Evolutionary conservation across 53 echinoderm and acorn worm species (phyloP), one percentile per base, ranked within the genome.

Genomic region (Hippasteria phrygiana): DNA sequence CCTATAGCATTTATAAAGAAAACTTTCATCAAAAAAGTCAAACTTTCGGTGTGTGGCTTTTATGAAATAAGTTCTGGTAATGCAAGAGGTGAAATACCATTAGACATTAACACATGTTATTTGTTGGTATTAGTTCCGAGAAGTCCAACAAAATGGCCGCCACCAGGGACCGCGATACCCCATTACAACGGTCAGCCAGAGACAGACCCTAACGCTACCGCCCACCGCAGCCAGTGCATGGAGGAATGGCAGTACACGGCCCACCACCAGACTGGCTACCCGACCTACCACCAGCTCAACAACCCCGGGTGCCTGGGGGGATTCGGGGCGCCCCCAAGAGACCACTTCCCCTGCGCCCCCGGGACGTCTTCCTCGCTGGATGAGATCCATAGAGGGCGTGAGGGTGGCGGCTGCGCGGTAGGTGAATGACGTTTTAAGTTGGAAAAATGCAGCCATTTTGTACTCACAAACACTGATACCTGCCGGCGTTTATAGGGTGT

Each of bases 121-220:
- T 59, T 59, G n/a, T 59, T 29, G 31, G 1, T 33, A 12, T 6
- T 35, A 85, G 85, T 85, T 69, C 71, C 85, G 12, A 50, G 85
- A 22, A 85, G 70, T 29, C 70, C 85, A 20, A 85, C 85, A 85
- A 85, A 85, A 85, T 85, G 85, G 85, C 85, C 70, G 53, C 70
- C 85, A 9, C 69, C 71, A 3, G 70, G 64, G 12, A 20, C 70
- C 26, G 50, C 71, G 24, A 50, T 71, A 9, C 11, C 71, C 24
- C 85, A 85, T 48, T 85, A 71, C 71, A 69, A 31, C 84, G 39
- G 35, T 11, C 70, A 31, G 4, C 22, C 85, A 26, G 71, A 85
- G 70, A 70, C 85, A 11, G 85, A 85, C 36, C 12, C 71, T 9
- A 20, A 20, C 37, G 18, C 27, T 17, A 27, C 62, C 20, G 29